Base-by-base conservation (phyloP, 2,113 vertebrate genomes). In the Scytalopus superciliaris region DNA sequence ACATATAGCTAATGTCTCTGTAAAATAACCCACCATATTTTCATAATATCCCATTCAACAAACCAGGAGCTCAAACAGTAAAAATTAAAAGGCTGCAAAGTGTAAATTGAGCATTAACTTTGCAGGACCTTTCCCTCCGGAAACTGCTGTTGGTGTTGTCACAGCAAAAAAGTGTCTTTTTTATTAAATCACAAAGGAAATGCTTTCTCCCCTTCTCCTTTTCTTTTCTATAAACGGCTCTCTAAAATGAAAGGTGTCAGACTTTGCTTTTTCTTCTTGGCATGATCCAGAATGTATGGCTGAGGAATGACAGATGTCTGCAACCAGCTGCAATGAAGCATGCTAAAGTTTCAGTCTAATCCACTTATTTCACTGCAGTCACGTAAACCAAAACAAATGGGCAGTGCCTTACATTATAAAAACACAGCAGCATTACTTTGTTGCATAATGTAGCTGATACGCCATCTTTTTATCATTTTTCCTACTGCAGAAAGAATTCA, bases 221-320 rank as follows among this genome's bases (percentile, higher is more conserved):
- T 80, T 63, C 66, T 80, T 94, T 95, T 87, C 94, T 95, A 92
- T 97, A 97, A 98, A 97, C 98, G 97, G 97, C 94, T 97, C 76
- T 97, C 97, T 97, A 94, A 98, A 98, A 97, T 98, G 98, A 98
- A 97, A 98, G 96, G 98, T 97, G 98, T 98, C 98, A 98, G 97
- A 97, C 97, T 98, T 97, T 92, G 97, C 97, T 97, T 97, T 98
- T 97, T 97, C 96, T 97, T 94, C 95, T 96, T 97, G 97, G 97
- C 97, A 68, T 98, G 97, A 98, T 98, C 97, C 97, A 96, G 98
- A 98, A 98, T 97, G 98, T 97, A 98, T 95, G 98, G 97, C 97
- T 98, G 98, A 98, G 98, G 98, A 99, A 98, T 98, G 99, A 99
- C 99, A 99, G 98, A 98, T 98, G 98, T 98, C 98, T 98, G 98